A percentile compares a stretch with the other conserved stretches of the same genome.
phyloP scores from a whole-genome alignment of 2,888 invertebrate species.

The Acrocyrtus sp. region DNA sequence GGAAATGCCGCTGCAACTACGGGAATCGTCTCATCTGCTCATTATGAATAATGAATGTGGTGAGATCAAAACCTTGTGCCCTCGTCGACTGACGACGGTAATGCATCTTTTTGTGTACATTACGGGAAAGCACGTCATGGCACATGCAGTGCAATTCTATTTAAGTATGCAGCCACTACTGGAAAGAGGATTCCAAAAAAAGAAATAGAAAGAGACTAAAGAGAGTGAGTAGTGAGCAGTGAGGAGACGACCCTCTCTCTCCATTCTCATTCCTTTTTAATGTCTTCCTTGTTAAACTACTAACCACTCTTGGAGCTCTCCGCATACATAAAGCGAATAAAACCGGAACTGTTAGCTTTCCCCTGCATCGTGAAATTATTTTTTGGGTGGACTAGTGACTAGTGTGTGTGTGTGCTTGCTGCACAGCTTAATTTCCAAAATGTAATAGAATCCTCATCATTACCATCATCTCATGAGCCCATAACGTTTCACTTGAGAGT shows the following conservation, averaged over 20 bases:
- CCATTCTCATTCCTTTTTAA: background rate
- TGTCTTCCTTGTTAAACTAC: background rate
- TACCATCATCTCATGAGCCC: slow-evolving; percentile 33
- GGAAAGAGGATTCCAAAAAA: no score
- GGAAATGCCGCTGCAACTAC: slow-evolving; percentile 24
- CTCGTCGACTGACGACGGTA: slow-evolving; percentile 35
- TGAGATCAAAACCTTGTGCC: slow-evolving; percentile 48
- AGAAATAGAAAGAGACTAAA: background rate
- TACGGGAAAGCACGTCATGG: slow-evolving; percentile 14
- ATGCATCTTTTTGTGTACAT: slow-evolving; percentile 32
- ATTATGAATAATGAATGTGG: slow-evolving; percentile 53
- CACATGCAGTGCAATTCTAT: background rate
- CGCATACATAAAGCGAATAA: no score
- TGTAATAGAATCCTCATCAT: slow-evolving; percentile 42
- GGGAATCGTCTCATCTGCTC: slow-evolving; percentile 52
- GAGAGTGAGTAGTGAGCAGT: background rate
- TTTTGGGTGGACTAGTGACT: no score
- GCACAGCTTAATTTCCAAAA: slow-evolving; percentile 28
- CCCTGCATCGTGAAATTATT: no score
- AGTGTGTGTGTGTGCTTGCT: background rate
- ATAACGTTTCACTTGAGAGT: slow-evolving; percentile 32
- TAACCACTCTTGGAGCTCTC: no score
- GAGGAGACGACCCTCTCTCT: no score
- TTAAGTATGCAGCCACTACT: no score
- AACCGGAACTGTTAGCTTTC: no score